A percentile compares a stretch with the other conserved stretches of the same genome.
These are phyloP conservation scores for Biston stratarius DNA, from an alignment of 2,888 invertebrate genomes.

Conservation along the genomic window DNA sequence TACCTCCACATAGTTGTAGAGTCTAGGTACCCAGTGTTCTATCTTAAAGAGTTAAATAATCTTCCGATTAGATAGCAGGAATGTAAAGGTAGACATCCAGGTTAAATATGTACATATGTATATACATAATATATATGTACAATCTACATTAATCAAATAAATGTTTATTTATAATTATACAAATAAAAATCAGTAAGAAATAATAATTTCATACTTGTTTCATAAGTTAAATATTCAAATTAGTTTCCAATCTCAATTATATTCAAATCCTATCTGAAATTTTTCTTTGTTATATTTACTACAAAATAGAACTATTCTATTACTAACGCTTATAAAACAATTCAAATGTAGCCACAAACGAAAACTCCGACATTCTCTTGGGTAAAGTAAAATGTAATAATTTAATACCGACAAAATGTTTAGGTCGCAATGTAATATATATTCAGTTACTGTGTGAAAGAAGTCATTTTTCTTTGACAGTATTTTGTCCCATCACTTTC, in stretches of 20 bases:
- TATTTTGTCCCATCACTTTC: slow-evolving; percentile 68
- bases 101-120: too few species aligned
- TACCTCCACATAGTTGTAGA: too few species aligned
- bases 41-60: too few species aligned
- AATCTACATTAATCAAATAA: too few species aligned
- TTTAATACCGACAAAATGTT: slow-evolving; percentile 64
- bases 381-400: slow-evolving; percentile 64
- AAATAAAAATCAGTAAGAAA: too few species aligned
- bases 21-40: too few species aligned
- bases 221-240: too few species aligned
- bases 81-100: too few species aligned
- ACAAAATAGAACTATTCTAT: slow-evolving; percentile 54
- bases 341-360: slow-evolving; percentile 32
- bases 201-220: too few species aligned
- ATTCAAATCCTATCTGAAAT: background rate
- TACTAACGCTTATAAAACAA: slow-evolving; percentile 37
- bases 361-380: slow-evolving; percentile 44
- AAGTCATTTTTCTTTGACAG: slow-evolving; percentile 68
- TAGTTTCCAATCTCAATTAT: background rate
- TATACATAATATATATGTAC: too few species aligned
- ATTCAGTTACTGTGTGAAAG: slow-evolving; percentile 58
- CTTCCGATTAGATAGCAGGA: too few species aligned
- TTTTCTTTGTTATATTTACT: slow-evolving; percentile 18
- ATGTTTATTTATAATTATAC: too few species aligned
- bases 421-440: slow-evolving; percentile 52